phyloP scores from a whole-genome alignment of 2,113 vertebrate genomes.

The Hemibagrus wyckioides region DNA sequence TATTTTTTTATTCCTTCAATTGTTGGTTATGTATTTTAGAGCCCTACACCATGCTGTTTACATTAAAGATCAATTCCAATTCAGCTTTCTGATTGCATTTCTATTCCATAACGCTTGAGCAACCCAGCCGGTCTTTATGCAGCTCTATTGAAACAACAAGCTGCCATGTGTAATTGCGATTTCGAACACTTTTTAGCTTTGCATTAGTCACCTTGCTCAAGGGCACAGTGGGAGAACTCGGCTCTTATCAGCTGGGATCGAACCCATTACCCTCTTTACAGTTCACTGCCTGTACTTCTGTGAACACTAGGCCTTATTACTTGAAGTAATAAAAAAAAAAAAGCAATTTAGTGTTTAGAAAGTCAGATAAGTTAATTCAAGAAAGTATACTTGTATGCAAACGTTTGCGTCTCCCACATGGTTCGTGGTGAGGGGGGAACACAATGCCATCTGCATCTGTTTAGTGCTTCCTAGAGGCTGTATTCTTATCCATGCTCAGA shows the following conservation, averaged over 20 bases:
- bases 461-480: not conserved
- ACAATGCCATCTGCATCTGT: not conserved
- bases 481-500: not conserved
- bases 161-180: not conserved
- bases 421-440: not conserved
- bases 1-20: conserved; percentile 66
- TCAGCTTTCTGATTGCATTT: conserved; percentile 22
- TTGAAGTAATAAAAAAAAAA: not conserved
- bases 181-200: conserved; percentile 4
- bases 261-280: conserved; percentile 16
- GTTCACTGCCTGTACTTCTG: not conserved
- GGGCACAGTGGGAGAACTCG: not conserved
- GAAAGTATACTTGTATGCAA: not conserved
- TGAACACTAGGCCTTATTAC: not conserved
- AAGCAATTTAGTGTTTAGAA: not conserved
- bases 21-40: conserved; percentile 70
- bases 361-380: not conserved
- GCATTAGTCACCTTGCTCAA: not conserved
- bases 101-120: not conserved
- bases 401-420: not conserved
- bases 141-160: not conserved
- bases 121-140: not conserved
- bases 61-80: conserved; percentile 73
- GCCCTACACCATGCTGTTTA: conserved; percentile 79
- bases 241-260: conserved; percentile 19